Percentiles rank a stretch among this genome's conserved stretches.
phyloP scores from a whole-genome alignment of 1,140 invertebrate species.

The Helicoverpa zea region DNA sequence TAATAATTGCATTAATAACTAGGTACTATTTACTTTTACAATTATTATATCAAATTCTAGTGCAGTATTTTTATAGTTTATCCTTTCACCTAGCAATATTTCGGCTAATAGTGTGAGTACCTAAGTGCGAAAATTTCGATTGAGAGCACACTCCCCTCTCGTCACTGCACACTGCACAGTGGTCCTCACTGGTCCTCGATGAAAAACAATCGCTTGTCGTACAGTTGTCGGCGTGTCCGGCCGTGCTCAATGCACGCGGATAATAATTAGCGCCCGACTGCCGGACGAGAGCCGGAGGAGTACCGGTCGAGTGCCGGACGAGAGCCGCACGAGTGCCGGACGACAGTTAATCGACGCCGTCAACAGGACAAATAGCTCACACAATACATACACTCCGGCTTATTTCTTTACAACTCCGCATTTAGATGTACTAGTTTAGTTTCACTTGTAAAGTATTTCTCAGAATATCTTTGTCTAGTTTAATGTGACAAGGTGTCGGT shows the following conservation, averaged over 20 bases:
- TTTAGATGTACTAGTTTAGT: too few species aligned
- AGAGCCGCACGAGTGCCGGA: not conserved
- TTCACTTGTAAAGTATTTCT: not conserved
- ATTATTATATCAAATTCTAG: too few species aligned
- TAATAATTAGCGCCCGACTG: conserved; percentile 29
- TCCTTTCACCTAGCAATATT: too few species aligned
- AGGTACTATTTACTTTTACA: too few species aligned
- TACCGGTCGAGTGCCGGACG: conserved; percentile 3
- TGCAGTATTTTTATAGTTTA: too few species aligned
- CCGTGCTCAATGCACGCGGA: not conserved
- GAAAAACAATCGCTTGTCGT: conserved; percentile 16
- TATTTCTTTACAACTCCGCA: not conserved
- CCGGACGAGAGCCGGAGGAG: conserved; percentile 38
- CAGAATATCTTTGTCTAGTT: not conserved
- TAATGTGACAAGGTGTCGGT: not conserved
- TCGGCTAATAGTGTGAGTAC: too few species aligned
- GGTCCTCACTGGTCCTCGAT: not conserved
- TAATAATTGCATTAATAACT: too few species aligned
- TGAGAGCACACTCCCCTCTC: too few species aligned
- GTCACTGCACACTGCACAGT: not conserved
- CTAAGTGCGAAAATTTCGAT: too few species aligned
- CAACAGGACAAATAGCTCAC: not conserved
- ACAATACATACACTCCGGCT: not conserved
- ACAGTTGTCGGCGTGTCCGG: conserved; percentile 24
- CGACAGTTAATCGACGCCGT: conserved; percentile 17